Conservation (phyloP, 2,113 vertebrate species). For the Dipodomys ordii region DNA sequence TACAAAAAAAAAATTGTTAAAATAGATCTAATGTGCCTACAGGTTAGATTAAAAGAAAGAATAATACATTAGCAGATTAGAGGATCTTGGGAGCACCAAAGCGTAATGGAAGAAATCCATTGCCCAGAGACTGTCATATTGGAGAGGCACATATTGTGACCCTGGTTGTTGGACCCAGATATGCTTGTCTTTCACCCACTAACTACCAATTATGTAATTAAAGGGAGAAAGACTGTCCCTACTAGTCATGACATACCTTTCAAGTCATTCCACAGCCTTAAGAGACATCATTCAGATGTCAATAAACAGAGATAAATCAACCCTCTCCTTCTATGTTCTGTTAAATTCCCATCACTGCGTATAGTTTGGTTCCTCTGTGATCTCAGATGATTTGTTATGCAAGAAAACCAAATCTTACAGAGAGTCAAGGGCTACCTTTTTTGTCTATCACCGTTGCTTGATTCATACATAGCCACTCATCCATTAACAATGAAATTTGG, state of each 20-base stretch:
- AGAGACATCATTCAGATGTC: background rate
- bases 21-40: background rate
- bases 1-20: background rate
- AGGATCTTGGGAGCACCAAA: background rate
- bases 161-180: background rate
- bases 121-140: background rate
- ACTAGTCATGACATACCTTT: background rate
- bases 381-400: background rate
- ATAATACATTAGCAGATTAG: background rate
- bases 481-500: conserved; percentile 54
- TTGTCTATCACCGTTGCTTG: background rate
- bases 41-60: background rate
- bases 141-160: background rate
- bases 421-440: background rate
- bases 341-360: background rate
- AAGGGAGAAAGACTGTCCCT: background rate
- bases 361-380: background rate
- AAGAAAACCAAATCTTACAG: background rate
- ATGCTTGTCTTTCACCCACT: background rate
- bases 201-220: background rate
- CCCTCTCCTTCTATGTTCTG: background rate
- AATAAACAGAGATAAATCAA: background rate
- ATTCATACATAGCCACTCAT: background rate
- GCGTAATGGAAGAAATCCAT: background rate
- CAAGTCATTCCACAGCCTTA: background rate